Percentiles rank a stretch among this genome's conserved stretches.
phyloP scores from a whole-genome alignment of 1,140 invertebrate genomes.

The Thereuonema tuberculata region DNA sequence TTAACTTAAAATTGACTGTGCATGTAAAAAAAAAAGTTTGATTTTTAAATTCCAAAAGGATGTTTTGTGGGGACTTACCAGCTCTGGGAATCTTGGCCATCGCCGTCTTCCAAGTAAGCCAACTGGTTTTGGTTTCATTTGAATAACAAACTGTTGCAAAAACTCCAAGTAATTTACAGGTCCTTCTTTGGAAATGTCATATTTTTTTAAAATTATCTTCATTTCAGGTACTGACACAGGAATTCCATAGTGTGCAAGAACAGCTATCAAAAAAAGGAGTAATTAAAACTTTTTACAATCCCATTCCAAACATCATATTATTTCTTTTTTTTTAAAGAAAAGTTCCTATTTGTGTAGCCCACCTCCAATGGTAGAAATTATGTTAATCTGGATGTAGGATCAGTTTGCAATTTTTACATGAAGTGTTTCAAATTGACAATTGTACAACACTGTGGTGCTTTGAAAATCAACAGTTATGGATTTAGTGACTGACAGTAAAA shows the following conservation, averaged over 20 bases:
- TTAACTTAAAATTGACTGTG: not conserved
- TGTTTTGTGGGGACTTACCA: not conserved
- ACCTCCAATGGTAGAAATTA: too few species aligned
- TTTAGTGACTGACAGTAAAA: too few species aligned
- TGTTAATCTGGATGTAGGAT: too few species aligned
- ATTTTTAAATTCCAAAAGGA: not conserved
- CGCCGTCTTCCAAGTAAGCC: not conserved
- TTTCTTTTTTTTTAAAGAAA: too few species aligned
- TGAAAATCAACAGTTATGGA: too few species aligned
- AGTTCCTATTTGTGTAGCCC: too few species aligned
- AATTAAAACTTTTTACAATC: not conserved
- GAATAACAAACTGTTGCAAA: slow-evolving; percentile 1
- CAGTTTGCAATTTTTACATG: too few species aligned
- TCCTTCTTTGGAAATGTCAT: not conserved
- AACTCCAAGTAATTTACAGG: not conserved
- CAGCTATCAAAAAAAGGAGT: not conserved
- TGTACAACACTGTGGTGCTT: too few species aligned
- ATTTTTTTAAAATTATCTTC: not conserved
- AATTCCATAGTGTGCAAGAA: not conserved
- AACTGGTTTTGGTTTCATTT: not conserved
- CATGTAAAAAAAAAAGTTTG: too few species aligned
- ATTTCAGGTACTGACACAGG: not conserved
- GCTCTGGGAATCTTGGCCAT: not conserved
- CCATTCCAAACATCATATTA: too few species aligned
- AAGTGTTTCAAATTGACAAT: too few species aligned